A percentile compares a stretch with the other conserved stretches of the same genome.
phyloP scores from a whole-genome alignment of 1,140 invertebrate species.

The Orius insidiosus region DNA sequence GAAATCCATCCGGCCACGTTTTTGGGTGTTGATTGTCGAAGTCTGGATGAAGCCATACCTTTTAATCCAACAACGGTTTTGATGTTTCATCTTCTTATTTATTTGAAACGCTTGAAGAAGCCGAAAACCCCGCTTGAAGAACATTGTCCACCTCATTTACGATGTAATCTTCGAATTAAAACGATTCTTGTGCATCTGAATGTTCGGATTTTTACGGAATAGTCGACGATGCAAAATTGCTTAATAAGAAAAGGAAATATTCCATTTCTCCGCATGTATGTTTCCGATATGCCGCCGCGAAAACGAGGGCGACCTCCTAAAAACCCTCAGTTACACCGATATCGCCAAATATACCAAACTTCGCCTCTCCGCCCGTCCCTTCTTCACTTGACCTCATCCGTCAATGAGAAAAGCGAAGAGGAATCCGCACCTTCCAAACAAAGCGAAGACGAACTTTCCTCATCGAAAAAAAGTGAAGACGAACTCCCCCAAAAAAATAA shows the following conservation, averaged over 20 bases:
- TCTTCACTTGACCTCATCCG: too few relatives aligned
- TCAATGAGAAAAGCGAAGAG: too few relatives aligned
- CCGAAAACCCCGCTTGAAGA: too few relatives aligned
- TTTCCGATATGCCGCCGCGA: not conserved
- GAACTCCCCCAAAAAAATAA: too few relatives aligned
- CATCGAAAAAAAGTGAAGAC: too few relatives aligned
- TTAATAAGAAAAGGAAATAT: conserved; percentile 10
- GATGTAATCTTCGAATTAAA: not conserved
- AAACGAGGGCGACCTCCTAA: not conserved
- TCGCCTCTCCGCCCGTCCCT: too few relatives aligned
- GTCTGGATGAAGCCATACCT: not conserved
- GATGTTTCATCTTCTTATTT: not conserved
- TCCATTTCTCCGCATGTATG: not conserved
- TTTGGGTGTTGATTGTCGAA: not conserved
- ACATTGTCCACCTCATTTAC: too few relatives aligned
- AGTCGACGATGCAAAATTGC: conserved; percentile 10
- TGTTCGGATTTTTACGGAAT: conserved; percentile 16
- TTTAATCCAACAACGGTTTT: not conserved
- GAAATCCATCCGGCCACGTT: not conserved
- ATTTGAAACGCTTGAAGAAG: too few relatives aligned
- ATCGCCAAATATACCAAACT: too few relatives aligned
- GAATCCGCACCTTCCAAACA: too few relatives aligned
- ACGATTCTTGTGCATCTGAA: conserved; percentile 9
- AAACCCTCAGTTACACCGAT: not conserved
- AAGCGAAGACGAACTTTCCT: too few relatives aligned